Base-by-base conservation (phyloP, 1,140 invertebrate species). In the Homalodisca vitripennis region DNA sequence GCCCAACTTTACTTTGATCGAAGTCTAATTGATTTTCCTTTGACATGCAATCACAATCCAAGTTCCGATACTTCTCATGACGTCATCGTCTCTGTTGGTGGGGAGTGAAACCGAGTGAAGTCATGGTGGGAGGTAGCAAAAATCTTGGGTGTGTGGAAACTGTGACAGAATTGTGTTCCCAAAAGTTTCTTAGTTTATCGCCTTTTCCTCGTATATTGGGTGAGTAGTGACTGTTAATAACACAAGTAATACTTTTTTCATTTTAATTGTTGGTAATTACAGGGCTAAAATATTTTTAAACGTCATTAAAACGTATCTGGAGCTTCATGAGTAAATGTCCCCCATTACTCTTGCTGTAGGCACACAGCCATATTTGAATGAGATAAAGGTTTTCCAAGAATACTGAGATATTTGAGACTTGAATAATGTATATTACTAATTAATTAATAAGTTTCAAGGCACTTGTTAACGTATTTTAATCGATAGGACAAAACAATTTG, bases 111-210 rank as follows among this genome's bases (percentile, higher is more conserved):
- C 12, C 13, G 55, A 60, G 55, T 26, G 55, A 30, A 60, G 55
- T 27, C 55, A 30, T 60, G 55, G 55, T 60, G 55, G 55, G 55
- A 60, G 55, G 55, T n/a, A 60, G 55, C 34, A 60, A 60, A 24
- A 60, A 60, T 60, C 55, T 60, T 60, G 55, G 55, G 55, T 60
- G 55, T 60, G 55, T 60, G 55, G 55, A 60, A 60, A 27, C 26
- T 10, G 55, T 60, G 55, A 60, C 29, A 26, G 14, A 27, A 3
- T 27, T 22, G 27, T 60, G 55, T 27, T 60, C 29, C 29, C 29
- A 26, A 22, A 14, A 60, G 55, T 60, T 60, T 60, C 10, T 12
- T 24, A 60, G 55, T 27, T 60, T 2, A 27, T 60, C 27, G 26
- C 27, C 24, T 22, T 27, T 60, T 60, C 24, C 55, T 22, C 24